Percentiles rank a stretch among this genome's conserved stretches.
These are phyloP conservation scores for Psittacula derbiana DNA, from an alignment of 2,797 vertebrate genomes.

Conservation along the genomic window DNA sequence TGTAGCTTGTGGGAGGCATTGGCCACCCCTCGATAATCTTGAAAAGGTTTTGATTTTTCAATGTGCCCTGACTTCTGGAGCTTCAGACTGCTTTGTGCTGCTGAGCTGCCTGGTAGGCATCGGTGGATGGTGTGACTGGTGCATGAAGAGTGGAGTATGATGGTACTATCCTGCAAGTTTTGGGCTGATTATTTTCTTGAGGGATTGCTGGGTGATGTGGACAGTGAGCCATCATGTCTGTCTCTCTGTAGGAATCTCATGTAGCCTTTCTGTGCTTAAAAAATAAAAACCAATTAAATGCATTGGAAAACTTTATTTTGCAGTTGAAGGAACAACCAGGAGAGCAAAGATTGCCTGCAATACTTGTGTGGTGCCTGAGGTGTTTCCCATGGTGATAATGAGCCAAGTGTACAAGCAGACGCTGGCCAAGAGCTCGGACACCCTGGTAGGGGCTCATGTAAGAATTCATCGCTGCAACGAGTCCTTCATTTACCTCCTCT, in stretches of 20 bases:
- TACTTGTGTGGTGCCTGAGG: conserved; percentile 80
- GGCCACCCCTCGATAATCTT: background rate
- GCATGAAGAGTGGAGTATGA: background rate
- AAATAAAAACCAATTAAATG: background rate
- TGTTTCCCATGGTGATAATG: conserved; percentile 90
- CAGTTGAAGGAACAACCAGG: conserved; percentile 91
- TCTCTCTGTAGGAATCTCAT: background rate
- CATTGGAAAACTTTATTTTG: conserved; percentile 10
- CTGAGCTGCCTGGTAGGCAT: background rate
- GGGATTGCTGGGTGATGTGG: background rate
- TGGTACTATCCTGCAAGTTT: accelerated
- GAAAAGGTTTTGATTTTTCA: background rate
- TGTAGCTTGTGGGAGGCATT: background rate
- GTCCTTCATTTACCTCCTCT: conserved; percentile 95
- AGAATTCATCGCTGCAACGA: conserved; percentile 91
- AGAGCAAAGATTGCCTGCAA: conserved; percentile 90
- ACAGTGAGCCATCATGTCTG: background rate
- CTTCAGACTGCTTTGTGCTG: background rate
- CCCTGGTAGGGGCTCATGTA: conserved; percentile 86
- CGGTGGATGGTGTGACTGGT: accelerated
- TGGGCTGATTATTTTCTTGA: background rate
- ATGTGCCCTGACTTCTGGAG: background rate
- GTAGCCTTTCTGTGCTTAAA: background rate
- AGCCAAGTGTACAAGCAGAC: conserved; percentile 94
- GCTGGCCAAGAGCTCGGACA: conserved; percentile 92